Evolutionary conservation across 2,797 vertebrate genomes (phyloP).

Genomic region (Notoglanidium macrostoma): DNA sequence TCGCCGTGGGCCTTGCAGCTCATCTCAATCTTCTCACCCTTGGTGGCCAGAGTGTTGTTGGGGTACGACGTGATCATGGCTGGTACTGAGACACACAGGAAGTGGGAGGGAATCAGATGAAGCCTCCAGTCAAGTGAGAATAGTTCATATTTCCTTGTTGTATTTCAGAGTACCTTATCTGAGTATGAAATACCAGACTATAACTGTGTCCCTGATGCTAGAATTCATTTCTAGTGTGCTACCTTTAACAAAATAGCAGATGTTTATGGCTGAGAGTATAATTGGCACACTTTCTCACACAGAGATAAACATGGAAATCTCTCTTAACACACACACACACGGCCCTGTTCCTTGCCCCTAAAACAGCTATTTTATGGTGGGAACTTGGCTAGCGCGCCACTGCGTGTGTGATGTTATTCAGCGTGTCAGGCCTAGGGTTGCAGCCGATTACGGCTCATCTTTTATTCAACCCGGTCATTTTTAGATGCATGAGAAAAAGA

Average conservation of each 20-base stretch:
- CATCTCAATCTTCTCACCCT: constrained; percentile 96
- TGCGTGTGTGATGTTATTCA: constrained; percentile 76
- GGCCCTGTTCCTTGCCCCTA: constrained; percentile 5
- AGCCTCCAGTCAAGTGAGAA: background rate
- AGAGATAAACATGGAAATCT: background rate
- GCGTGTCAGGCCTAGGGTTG: constrained; percentile 78
- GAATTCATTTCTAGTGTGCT: background rate
- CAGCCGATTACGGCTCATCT: constrained; percentile 81
- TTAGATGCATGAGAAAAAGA: constrained; percentile 51
- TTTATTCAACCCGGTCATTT: constrained; percentile 80
- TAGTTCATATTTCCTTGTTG: background rate
- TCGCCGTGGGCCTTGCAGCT: constrained; percentile 93
- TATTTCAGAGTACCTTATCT: background rate
- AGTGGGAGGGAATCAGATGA: background rate
- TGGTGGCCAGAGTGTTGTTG: constrained; percentile 94
- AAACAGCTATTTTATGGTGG: constrained; percentile 54
- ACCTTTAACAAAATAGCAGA: background rate
- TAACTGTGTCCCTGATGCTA: background rate
- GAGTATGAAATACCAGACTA: background rate
- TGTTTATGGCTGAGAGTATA: background rate
- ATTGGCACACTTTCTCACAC: background rate
- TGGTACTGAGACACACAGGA: constrained; percentile 77
- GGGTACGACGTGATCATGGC: constrained; percentile 98
- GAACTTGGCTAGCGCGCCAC: constrained; percentile 44
- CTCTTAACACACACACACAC: background rate